Evolutionary conservation across 2,113 vertebrate genomes (phyloP).

Genomic region (Megaceryle maxima): DNA sequence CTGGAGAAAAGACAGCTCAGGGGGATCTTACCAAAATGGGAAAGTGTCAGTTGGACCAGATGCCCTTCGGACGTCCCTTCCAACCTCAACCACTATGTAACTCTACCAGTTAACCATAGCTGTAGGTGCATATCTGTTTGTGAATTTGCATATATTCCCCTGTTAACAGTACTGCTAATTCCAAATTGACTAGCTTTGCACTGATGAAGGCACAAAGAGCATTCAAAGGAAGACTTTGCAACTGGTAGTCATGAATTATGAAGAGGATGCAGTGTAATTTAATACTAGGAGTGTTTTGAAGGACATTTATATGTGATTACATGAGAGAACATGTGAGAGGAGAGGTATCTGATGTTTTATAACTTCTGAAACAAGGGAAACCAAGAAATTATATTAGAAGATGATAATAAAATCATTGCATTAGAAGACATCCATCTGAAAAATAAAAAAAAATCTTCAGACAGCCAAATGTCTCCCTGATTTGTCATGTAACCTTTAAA

Average conservation of each 20-base stretch:
- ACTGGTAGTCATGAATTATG: background rate
- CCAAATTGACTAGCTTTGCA: background rate
- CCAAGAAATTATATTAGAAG: background rate
- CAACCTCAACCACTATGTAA: background rate
- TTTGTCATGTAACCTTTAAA: conserved; percentile 24
- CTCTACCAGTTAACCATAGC: background rate
- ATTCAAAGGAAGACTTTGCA: background rate
- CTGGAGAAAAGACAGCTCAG: background rate
- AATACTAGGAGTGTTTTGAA: background rate
- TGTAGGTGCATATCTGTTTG: background rate
- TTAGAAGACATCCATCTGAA: background rate
- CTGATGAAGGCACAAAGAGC: background rate
- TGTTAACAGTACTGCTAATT: background rate
- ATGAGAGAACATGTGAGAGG: background rate
- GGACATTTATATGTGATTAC: background rate
- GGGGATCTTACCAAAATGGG: background rate
- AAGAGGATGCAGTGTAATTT: background rate
- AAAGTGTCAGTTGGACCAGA: background rate
- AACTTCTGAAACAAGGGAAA: background rate
- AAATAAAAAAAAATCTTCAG: background rate
- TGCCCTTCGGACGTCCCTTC: background rate
- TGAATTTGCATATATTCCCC: background rate
- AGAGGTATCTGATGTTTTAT: background rate
- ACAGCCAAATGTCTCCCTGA: background rate
- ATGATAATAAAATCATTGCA: background rate